phyloP scores from a whole-genome alignment of 2,888 invertebrate species.

The Dynastes hyllus region DNA sequence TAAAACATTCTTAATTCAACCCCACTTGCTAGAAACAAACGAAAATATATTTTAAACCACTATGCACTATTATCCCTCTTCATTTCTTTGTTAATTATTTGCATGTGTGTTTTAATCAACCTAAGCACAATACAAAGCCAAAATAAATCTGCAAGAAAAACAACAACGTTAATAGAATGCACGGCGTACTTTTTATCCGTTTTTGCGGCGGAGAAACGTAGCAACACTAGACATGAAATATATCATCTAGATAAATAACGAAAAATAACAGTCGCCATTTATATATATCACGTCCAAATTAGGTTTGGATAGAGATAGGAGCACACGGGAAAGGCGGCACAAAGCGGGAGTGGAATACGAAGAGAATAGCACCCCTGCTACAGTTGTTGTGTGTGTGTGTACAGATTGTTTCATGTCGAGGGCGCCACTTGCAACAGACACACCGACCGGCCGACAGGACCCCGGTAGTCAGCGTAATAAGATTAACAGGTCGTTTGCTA shows the following conservation, averaged over 20 bases:
- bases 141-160: too few species aligned
- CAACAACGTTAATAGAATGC: too few species aligned
- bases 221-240: neutral
- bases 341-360: neutral
- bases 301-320: constrained; percentile 15
- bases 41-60: too few species aligned
- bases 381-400: neutral
- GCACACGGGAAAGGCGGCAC: neutral
- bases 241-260: constrained; percentile 22
- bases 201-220: neutral
- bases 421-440: constrained; percentile 9
- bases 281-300: constrained; percentile 17
- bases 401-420: constrained; percentile 8
- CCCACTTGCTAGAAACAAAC: too few species aligned
- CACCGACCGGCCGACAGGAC: neutral
- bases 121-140: too few species aligned
- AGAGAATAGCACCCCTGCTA: neutral
- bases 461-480: constrained; percentile 1
- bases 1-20: too few species aligned
- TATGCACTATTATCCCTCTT: too few species aligned
- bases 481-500: neutral
- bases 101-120: too few species aligned
- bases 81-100: too few species aligned
- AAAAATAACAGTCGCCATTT: constrained; percentile 10
- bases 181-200: neutral